Conservation (phyloP, 2,797 vertebrate species). For the Sparidentex hasta region DNA sequence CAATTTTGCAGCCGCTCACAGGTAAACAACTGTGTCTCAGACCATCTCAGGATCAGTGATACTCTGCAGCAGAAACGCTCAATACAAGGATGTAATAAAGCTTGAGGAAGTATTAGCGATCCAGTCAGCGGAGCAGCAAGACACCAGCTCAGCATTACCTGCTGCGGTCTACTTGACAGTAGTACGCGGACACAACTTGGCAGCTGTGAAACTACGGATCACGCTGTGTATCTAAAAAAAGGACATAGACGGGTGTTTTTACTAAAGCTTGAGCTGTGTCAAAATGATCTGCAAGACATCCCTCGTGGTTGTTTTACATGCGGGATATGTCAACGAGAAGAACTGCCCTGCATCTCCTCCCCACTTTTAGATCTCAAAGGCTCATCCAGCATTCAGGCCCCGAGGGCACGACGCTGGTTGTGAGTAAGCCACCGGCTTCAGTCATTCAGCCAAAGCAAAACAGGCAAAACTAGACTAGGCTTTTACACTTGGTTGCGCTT, state of each 20-base stretch:
- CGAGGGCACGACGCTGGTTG: slow-evolving; percentile 50
- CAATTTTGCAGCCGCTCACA: slow-evolving; percentile 33
- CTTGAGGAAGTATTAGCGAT: slow-evolving; percentile 59
- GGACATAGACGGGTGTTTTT: not conserved
- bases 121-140: slow-evolving; percentile 58
- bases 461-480: slow-evolving; percentile 72
- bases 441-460: slow-evolving; percentile 72
- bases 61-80: slow-evolving; percentile 53
- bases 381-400: slow-evolving; percentile 72
- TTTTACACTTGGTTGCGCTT: slow-evolving; percentile 70
- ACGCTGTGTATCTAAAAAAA: slow-evolving; percentile 3
- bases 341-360: slow-evolving; percentile 41
- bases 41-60: slow-evolving; percentile 37
- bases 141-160: slow-evolving; percentile 63
- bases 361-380: slow-evolving; percentile 48
- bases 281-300: not conserved
- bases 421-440: slow-evolving; percentile 63
- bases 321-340: slow-evolving; percentile 19
- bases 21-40: slow-evolving; percentile 37
- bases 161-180: slow-evolving; percentile 43
- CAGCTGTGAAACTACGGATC: slow-evolving; percentile 27
- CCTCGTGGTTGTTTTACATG: slow-evolving; percentile 7
- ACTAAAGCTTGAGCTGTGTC: slow-evolving; percentile 16
- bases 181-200: slow-evolving; percentile 41
- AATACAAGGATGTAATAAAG: slow-evolving; percentile 67